Conservation (phyloP, 1,140 invertebrate genomes). For the Catajapyx aquilonaris region DNA sequence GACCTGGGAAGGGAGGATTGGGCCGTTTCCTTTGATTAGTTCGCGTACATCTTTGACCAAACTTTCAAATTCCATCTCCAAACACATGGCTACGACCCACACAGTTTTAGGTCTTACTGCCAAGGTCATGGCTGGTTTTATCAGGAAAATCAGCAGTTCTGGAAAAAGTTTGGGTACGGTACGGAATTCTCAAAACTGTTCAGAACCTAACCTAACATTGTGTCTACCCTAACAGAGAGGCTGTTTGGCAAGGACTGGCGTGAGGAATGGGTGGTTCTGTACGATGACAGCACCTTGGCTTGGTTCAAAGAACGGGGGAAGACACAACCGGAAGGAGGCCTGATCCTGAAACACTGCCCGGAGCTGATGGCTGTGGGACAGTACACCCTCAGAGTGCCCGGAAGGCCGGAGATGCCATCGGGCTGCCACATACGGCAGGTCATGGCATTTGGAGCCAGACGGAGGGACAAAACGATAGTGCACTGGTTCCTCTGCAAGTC, state of each 20-base stretch:
- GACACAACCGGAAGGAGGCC: conserved; percentile 22
- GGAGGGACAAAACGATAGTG: conserved; percentile 29
- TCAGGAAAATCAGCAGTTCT: too few species aligned
- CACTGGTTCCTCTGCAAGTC: conserved; percentile 39
- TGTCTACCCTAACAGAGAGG: too few species aligned
- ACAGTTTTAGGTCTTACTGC: too few species aligned
- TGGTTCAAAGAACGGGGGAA: conserved; percentile 47
- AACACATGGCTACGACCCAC: too few species aligned
- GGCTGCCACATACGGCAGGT: conserved; percentile 39
- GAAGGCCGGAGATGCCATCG: conserved; percentile 38
- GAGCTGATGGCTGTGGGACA: conserved; percentile 55
- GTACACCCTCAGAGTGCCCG: conserved; percentile 46
- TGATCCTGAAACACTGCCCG: conserved; percentile 46
- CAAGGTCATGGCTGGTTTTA: too few species aligned
- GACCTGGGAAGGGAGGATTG: too few species aligned
- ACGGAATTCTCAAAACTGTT: too few species aligned
- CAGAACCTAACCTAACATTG: too few species aligned
- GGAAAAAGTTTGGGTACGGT: too few species aligned
- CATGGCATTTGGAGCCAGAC: conserved; percentile 42
- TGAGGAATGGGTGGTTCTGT: conserved; percentile 55
- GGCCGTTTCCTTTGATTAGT: too few species aligned
- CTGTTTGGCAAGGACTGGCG: conserved; percentile 54
- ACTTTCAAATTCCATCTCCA: too few species aligned
- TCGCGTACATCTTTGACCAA: too few species aligned
- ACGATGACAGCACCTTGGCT: conserved; percentile 53